Conservation (phyloP, 2,113 vertebrate genomes). For the Osmerus mordax region DNA sequence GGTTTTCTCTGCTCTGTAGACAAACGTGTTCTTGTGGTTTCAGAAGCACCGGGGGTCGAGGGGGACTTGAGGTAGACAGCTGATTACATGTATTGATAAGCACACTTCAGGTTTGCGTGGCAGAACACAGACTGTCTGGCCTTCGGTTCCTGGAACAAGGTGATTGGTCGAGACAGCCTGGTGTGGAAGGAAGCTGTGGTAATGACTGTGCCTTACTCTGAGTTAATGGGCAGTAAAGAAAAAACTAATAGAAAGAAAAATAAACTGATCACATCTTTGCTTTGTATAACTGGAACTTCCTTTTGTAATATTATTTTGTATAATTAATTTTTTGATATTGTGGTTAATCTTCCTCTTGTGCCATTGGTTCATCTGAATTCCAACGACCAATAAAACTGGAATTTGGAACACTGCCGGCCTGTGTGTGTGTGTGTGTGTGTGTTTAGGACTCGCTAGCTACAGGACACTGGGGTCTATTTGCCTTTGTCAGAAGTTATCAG, state of each 20-base stretch:
- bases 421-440: constrained; percentile 9
- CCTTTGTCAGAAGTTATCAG: no score
- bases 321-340: constrained; percentile 78
- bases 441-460: no score
- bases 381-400: constrained; percentile 84
- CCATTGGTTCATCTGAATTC: constrained; percentile 93
- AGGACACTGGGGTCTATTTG: no score
- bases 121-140: no score
- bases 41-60: no score
- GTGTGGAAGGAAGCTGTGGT: constrained; percentile 65
- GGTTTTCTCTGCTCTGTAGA: no score
- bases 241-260: constrained; percentile 16
- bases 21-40: no score
- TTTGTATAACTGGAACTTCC: constrained; percentile 74
- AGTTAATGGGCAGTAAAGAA: constrained; percentile 59
- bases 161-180: constrained; percentile 8
- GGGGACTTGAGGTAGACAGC: no score
- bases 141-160: neutral
- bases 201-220: constrained; percentile 75
- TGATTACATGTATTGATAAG: no score
- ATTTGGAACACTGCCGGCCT: constrained; percentile 67
- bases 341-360: constrained; percentile 86
- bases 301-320: constrained; percentile 71
- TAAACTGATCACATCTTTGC: constrained; percentile 61
- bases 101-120: no score